A percentile compares a stretch with the other conserved stretches of the same genome.
Conservation (phyloP, 2,888 invertebrate species). For the Ennomos erosarius region DNA sequence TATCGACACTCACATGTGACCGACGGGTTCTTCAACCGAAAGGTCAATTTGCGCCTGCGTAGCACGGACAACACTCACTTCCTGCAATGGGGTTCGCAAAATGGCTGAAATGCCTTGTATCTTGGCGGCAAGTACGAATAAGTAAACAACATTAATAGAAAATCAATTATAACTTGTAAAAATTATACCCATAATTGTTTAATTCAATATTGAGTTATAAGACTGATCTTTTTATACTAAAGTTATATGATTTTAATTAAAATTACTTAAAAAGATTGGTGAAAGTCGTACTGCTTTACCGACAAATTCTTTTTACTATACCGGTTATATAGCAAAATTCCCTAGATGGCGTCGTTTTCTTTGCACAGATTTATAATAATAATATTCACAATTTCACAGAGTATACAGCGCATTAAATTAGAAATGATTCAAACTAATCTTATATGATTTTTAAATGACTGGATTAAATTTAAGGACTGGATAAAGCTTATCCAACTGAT, state of each 20-base stretch:
- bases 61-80: constrained; percentile 85
- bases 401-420: no score
- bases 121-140: constrained; percentile 69
- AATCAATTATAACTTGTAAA: neutral
- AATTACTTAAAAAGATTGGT: neutral
- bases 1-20: constrained; percentile 94
- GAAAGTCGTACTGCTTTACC: constrained; percentile 26
- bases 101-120: constrained; percentile 65
- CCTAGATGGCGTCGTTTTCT: constrained; percentile 31
- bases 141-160: constrained; percentile 7
- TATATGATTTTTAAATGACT: no score
- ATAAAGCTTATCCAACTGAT: no score
- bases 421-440: no score
- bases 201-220: neutral
- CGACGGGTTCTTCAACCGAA: constrained; percentile 95
- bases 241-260: neutral
- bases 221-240: neutral
- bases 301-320: constrained; percentile 12
- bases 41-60: constrained; percentile 91
- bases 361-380: constrained; percentile 1
- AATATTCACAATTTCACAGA: neutral
- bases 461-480: no score
- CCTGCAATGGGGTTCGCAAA: constrained; percentile 84
- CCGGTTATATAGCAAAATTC: neutral
- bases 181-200: neutral